Evolutionary conservation across 2,888 invertebrate species (phyloP).

Genomic region (Argynnis bischoffii): DNA sequence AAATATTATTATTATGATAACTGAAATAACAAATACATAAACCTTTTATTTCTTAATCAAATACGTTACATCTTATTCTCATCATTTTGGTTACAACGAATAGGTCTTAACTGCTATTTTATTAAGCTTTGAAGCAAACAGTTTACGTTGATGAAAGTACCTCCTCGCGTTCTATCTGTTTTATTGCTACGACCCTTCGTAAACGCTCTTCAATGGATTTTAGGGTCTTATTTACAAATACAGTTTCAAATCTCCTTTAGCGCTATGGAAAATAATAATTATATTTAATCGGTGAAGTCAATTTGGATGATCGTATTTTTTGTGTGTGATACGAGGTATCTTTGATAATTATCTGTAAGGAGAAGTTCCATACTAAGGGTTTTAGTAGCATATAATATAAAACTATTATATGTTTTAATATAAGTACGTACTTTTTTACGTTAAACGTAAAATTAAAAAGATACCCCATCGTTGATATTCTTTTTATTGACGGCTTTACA

Average conservation of each 20-base stretch:
- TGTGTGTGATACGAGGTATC: too few species aligned
- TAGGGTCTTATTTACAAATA: slow-evolving; percentile 31
- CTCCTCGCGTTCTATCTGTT: slow-evolving; percentile 22
- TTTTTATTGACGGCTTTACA: too few species aligned
- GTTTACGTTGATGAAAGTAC: slow-evolving; percentile 36
- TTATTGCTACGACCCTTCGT: slow-evolving; percentile 30
- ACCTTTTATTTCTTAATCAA: not conserved
- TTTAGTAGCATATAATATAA: too few species aligned
- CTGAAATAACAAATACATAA: too few species aligned
- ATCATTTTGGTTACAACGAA: slow-evolving; percentile 3
- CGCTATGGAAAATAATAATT: not conserved
- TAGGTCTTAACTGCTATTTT: slow-evolving; percentile 16
- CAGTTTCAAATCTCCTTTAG: slow-evolving; percentile 15
- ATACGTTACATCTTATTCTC: not conserved
- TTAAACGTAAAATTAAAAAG: too few species aligned
- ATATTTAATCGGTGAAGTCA: not conserved
- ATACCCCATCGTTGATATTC: too few species aligned
- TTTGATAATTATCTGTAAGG: too few species aligned
- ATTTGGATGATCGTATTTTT: too few species aligned
- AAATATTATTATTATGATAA: too few species aligned
- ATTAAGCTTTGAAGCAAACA: slow-evolving; percentile 24
- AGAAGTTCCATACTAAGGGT: too few species aligned
- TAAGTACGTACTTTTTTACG: too few species aligned
- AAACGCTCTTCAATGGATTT: slow-evolving; percentile 29
- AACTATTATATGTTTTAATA: too few species aligned